These are phyloP conservation scores for Crocuta crocuta DNA, from an alignment of 2,113 vertebrate genomes.

Conservation along the genomic window DNA sequence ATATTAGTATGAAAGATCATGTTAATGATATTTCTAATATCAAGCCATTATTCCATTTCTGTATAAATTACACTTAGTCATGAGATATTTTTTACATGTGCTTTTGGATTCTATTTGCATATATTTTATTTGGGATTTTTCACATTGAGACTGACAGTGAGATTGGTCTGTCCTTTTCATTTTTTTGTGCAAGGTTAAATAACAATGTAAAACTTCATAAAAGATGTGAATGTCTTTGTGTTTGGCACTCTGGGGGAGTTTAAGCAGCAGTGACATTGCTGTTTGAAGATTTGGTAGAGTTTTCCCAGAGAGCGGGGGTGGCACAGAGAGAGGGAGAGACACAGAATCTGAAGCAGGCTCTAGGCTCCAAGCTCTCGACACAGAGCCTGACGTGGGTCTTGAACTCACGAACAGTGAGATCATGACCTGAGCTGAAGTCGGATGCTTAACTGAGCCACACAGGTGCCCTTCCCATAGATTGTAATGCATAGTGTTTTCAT, in stretches of 20 bases:
- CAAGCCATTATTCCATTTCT: neutral
- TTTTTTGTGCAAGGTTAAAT: neutral
- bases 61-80: neutral
- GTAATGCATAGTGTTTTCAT: neutral
- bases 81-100: neutral
- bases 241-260: neutral
- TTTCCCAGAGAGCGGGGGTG: neutral
- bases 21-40: neutral
- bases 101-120: neutral
- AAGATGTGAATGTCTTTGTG: neutral
- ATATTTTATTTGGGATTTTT: neutral
- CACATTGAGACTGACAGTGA: neutral
- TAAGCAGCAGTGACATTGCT: neutral
- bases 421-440: no score
- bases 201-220: neutral
- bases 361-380: no score
- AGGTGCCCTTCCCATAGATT: neutral
- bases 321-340: no score
- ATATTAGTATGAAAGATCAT: neutral
- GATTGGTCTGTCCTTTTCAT: neutral
- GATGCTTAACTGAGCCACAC: no score
- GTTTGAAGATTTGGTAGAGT: neutral
- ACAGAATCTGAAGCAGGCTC: no score
- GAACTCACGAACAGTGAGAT: no score
- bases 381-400: no score